phyloP scores from a whole-genome alignment of 2,113 vertebrate genomes.

The Sinocyclocheilus maitianheensis region DNA sequence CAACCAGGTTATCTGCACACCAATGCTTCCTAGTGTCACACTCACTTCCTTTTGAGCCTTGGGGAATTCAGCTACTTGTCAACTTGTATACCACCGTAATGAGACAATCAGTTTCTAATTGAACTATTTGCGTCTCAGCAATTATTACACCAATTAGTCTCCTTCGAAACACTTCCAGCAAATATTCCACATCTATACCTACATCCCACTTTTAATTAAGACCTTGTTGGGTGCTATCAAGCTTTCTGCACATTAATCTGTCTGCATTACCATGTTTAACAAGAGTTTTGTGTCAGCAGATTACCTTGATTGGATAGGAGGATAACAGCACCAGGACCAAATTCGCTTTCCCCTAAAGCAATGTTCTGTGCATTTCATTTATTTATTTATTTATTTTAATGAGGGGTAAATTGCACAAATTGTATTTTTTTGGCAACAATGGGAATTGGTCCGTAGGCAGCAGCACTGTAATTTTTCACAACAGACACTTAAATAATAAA shows the following conservation, averaged over 20 bases:
- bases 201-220: conserved; percentile 48
- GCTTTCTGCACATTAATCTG: conserved; percentile 40
- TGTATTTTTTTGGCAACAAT: conserved; percentile 49
- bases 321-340: conserved; percentile 10
- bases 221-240: conserved; percentile 20
- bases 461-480: conserved; percentile 58
- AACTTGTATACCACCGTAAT: conserved; percentile 19
- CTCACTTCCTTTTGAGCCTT: neutral
- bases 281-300: conserved; percentile 32
- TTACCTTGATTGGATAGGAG: conserved; percentile 36
- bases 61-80: conserved; percentile 32
- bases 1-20: neutral
- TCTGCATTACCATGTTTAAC: conserved; percentile 42
- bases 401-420: conserved; percentile 48
- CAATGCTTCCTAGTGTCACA: neutral
- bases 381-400: conserved; percentile 38
- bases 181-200: conserved; percentile 46
- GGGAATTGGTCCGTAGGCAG: conserved; percentile 39
- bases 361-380: conserved; percentile 40
- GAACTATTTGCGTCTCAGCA: conserved; percentile 42
- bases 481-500: conserved; percentile 60
- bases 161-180: conserved; percentile 35
- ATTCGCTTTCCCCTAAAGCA: conserved; percentile 28
- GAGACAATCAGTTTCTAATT: conserved; percentile 54
- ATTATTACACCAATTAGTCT: conserved; percentile 47